Conservation (phyloP, 2,888 invertebrate species). For the Laothoe populi region DNA sequence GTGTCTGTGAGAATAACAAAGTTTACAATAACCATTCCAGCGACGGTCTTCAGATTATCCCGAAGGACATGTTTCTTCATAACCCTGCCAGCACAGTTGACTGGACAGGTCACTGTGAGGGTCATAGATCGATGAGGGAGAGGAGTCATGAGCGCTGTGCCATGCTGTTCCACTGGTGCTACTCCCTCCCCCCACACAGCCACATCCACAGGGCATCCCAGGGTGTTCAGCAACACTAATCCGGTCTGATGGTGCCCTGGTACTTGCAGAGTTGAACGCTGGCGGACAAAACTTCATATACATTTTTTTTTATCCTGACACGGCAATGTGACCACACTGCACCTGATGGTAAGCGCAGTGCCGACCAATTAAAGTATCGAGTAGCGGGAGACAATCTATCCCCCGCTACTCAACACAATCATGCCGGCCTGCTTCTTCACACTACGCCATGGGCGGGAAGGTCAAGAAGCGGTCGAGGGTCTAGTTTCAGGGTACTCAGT, state of each 20-base stretch:
- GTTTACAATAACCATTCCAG: constrained; percentile 59
- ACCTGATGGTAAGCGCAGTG: no score
- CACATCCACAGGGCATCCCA: constrained; percentile 83
- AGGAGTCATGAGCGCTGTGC: constrained; percentile 71
- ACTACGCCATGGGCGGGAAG: no score
- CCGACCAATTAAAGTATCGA: no score
- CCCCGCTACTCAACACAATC: no score
- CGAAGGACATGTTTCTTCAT: constrained; percentile 55
- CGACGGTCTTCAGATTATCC: constrained; percentile 58
- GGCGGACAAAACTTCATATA: constrained; percentile 1
- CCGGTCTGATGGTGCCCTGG: constrained; percentile 75
- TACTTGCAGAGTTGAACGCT: constrained; percentile 75
- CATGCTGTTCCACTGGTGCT: constrained; percentile 62
- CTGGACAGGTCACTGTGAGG: constrained; percentile 53
- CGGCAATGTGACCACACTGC: no score
- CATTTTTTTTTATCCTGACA: no score
- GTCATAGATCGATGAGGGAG: constrained; percentile 55
- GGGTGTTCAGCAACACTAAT: constrained; percentile 86
- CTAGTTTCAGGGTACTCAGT: no score
- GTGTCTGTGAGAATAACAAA: no score
- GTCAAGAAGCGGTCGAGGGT: no score
- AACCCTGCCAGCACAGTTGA: constrained; percentile 65
- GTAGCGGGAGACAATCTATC: no score
- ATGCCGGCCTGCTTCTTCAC: no score
- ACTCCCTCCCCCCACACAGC: constrained; percentile 61